Evolutionary conservation across 2,888 invertebrate species (phyloP).

Genomic region (Tetropium fuscum): DNA sequence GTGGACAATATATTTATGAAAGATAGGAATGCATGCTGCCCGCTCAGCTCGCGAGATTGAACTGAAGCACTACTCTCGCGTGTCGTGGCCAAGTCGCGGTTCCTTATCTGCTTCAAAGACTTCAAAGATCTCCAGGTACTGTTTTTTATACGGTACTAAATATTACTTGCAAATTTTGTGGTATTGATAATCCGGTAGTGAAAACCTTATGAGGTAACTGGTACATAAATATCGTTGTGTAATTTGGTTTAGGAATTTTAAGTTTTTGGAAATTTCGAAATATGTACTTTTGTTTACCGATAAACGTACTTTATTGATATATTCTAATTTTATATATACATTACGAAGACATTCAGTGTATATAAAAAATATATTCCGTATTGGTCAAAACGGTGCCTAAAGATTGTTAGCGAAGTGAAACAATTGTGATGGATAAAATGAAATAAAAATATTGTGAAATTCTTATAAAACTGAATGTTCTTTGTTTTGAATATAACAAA

Average conservation of each 20-base stretch:
- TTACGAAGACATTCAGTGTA: neutral
- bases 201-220: constrained; percentile 1
- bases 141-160: constrained; percentile 30
- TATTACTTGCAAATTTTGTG: constrained; percentile 25
- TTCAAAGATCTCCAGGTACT: constrained; percentile 35
- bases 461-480: no score
- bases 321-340: neutral
- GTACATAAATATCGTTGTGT: no score
- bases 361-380: no score
- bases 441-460: no score
- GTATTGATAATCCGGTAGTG: constrained; percentile 12
- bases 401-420: no score
- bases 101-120: constrained; percentile 38
- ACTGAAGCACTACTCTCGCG: constrained; percentile 34
- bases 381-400: no score
- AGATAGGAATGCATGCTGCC: constrained; percentile 37
- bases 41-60: constrained; percentile 40
- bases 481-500: no score
- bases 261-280: neutral
- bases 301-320: no score
- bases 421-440: no score
- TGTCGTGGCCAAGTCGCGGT: constrained; percentile 32
- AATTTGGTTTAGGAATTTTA: neutral
- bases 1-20: constrained; percentile 28
- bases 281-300: no score